Evolutionary conservation across 2,797 vertebrate genomes (phyloP).

Genomic region (Gallinago solitaria): DNA sequence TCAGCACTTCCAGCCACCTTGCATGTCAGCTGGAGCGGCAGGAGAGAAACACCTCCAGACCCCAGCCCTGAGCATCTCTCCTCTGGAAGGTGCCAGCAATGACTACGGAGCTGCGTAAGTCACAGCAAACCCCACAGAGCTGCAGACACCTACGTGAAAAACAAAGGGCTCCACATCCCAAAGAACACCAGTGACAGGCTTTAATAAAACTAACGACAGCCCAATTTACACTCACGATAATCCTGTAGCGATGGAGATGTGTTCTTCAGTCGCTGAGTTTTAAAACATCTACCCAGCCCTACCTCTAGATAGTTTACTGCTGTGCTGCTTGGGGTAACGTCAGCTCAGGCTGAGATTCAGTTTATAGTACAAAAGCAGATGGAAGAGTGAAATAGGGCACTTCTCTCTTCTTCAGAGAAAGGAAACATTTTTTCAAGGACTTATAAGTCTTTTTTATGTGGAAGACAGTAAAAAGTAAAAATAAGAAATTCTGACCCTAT

Average conservation of each 20-base stretch:
- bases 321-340: not conserved
- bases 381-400: not conserved
- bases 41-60: accelerated
- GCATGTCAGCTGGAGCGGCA: not conserved
- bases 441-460: slow-evolving; percentile 37
- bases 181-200: not conserved
- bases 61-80: accelerated
- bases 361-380: slow-evolving; percentile 4
- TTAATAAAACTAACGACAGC: not conserved
- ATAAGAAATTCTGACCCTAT: not conserved
- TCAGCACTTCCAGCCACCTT: not conserved
- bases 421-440: not conserved
- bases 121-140: accelerated
- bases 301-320: not conserved
- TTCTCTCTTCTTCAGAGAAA: not conserved
- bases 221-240: not conserved
- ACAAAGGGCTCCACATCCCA: not conserved
- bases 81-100: not conserved
- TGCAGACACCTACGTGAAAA: not conserved
- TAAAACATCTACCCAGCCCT: not conserved
- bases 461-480: slow-evolving; percentile 44
- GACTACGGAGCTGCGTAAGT: accelerated
- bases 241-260: not conserved
- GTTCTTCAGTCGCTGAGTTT: not conserved
- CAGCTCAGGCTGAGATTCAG: not conserved